phyloP scores from a whole-genome alignment of 2,888 invertebrate genomes.

The Pollenia amentaria region DNA sequence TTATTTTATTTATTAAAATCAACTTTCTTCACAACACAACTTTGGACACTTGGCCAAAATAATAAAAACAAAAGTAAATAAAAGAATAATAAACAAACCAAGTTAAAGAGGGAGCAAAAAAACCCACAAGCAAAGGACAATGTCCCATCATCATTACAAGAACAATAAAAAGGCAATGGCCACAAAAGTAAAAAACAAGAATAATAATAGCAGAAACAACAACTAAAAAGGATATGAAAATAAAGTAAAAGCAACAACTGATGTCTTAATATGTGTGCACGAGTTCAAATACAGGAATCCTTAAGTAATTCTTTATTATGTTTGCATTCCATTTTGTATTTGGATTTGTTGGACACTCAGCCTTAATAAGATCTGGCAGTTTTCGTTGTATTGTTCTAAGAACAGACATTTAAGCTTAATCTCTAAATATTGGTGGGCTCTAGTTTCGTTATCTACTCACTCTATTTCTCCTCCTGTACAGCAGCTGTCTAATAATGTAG shows the following conservation, averaged over 20 bases:
- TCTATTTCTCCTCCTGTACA: constrained; percentile 2
- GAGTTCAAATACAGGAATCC: constrained; percentile 22
- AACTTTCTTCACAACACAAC: constrained; percentile 33
- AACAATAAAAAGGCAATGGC: constrained; percentile 13
- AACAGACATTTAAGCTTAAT: constrained; percentile 68
- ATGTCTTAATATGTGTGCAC: constrained; percentile 42
- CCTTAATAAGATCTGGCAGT: constrained; percentile 38
- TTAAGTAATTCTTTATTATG: constrained; percentile 16
- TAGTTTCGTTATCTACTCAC: constrained; percentile 23
- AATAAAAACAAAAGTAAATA: constrained; percentile 69
- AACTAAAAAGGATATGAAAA: constrained; percentile 26
- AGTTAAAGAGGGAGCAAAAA: constrained; percentile 20
- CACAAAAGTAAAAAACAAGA: constrained; percentile 29
- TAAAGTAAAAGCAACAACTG: constrained; percentile 67
- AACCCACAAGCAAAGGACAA: constrained; percentile 51
- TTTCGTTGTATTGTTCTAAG: constrained; percentile 21
- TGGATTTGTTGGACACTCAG: constrained; percentile 40
- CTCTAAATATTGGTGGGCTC: constrained; percentile 60
- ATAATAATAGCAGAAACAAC: constrained; percentile 3
- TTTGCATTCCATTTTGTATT: constrained; percentile 14
- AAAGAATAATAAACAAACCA: constrained; percentile 68
- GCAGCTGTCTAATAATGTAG: constrained; percentile 63
- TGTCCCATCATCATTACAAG: constrained; percentile 61
- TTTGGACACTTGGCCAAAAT: constrained; percentile 45
- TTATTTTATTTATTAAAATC: constrained; percentile 49